Percentiles rank a stretch among this genome's conserved stretches.
Conservation (phyloP, 2,888 invertebrate species). For the Strigamia crassipes region DNA sequence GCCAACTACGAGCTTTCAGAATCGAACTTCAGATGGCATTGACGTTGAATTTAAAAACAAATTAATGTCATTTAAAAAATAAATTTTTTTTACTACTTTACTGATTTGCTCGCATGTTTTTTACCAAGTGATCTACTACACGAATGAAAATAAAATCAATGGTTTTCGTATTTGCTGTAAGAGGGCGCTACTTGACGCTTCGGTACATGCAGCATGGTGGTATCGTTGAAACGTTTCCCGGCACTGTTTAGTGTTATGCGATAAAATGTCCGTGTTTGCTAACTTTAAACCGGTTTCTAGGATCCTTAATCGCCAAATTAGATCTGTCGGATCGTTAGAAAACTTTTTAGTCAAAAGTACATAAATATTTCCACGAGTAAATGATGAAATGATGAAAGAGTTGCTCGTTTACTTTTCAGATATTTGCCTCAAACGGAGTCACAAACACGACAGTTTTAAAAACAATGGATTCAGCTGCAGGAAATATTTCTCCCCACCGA, state of each 20-base stretch:
- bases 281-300: background rate
- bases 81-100: too few relatives aligned
- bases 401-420: background rate
- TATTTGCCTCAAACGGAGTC: background rate
- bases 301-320: background rate
- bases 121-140: too few relatives aligned
- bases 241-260: background rate
- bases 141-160: background rate
- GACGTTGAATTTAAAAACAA: too few relatives aligned
- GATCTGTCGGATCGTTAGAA: background rate
- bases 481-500: background rate
- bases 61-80: too few relatives aligned
- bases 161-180: background rate
- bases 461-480: background rate
- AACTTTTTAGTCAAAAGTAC: background rate
- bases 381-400: background rate
- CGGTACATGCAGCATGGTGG: background rate
- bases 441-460: background rate
- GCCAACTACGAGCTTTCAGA: background rate
- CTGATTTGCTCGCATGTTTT: too few relatives aligned
- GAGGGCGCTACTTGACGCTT: background rate
- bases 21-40: background rate
- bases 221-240: background rate
- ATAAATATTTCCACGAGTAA: background rate
- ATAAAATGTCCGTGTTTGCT: slow-evolving; percentile 15